Conservation (phyloP, 1,140 invertebrate species). For the Chlorops oryzae region DNA sequence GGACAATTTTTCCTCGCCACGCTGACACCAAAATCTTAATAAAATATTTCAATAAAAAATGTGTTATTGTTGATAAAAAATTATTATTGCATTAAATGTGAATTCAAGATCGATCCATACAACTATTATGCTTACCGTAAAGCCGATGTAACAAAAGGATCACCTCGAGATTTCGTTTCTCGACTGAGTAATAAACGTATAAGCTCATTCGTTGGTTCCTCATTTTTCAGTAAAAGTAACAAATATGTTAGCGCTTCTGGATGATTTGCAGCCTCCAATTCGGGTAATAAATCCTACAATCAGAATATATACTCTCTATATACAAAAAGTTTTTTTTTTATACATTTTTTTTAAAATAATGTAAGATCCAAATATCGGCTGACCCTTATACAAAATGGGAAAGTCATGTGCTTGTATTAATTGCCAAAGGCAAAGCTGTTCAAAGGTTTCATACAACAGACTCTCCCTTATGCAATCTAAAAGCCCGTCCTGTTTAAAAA, state of each 20-base stretch:
- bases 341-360: too few species aligned
- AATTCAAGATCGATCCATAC: too few species aligned
- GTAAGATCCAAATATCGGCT: too few species aligned
- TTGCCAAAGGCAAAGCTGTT: constrained; percentile 96
- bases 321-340: too few species aligned
- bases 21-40: constrained; percentile 76
- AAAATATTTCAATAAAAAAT: constrained; percentile 1
- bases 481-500: constrained; percentile 72
- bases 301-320: too few species aligned
- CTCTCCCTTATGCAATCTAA: constrained; percentile 70
- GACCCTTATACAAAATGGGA: too few species aligned
- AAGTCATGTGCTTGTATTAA: constrained; percentile 88
- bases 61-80: not conserved
- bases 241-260: constrained; percentile 90
- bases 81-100: too few species aligned
- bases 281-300: constrained; percentile 62
- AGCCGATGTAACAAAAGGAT: constrained; percentile 80
- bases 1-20: constrained; percentile 82
- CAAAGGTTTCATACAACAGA: constrained; percentile 91
- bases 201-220: constrained; percentile 81
- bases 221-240: constrained; percentile 83
- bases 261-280: constrained; percentile 80
- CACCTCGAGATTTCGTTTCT: constrained; percentile 64
- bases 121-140: constrained; percentile 54
- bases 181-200: constrained; percentile 77